Evolutionary conservation across 1,140 invertebrate species (phyloP), one percentile per base, ranked within the genome.

Genomic region (Hylaeus anthracinus): DNA sequence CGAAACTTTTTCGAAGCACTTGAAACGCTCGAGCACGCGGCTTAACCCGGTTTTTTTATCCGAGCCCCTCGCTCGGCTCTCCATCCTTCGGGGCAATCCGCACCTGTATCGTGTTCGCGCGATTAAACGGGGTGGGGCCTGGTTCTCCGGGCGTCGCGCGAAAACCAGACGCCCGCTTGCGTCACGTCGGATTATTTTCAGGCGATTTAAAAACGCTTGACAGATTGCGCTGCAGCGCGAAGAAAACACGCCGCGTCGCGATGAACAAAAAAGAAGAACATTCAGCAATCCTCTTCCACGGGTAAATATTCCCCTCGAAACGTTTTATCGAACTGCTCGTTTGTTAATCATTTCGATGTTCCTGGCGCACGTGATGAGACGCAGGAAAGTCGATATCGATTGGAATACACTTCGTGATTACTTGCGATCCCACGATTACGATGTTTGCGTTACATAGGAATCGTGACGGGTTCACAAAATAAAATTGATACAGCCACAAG

Each of bases 131-230:
- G 51, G 14, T 60, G 9, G 14, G 69, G 9, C 12, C 61, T 64
- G 26, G 69, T 64, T 55, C 26, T 15, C n/a, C 26, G 15, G 45
- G 14, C 67, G 73, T 48, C 41, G 10, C 37, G 51, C 10, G 69
- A 81, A 72, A 81, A 56, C 72, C 79, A 85, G 78, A 85, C 69
- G 64, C 69, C 26, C 72, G 66, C 64, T 51, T 81, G 80, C 83
- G 84, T 85, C 84, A 86, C 39, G 65, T 74, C 45, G 48, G 53
- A 86, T 86, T 86, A 86, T 86, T 86, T 86, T 76, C 51, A 79
- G 84, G 64, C 75, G 69, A 79, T 86, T 86, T 83, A 70, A 82
- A 80, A 72, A 61, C 58, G 58, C 85, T 83, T 83, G 80, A 86
- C 81, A 86, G 79, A 86, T 85, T 71, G 64, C 74, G 41, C 39